Conservation (phyloP, 92 coral and sea anemone genomes). For the Phenganax marumi region DNA sequence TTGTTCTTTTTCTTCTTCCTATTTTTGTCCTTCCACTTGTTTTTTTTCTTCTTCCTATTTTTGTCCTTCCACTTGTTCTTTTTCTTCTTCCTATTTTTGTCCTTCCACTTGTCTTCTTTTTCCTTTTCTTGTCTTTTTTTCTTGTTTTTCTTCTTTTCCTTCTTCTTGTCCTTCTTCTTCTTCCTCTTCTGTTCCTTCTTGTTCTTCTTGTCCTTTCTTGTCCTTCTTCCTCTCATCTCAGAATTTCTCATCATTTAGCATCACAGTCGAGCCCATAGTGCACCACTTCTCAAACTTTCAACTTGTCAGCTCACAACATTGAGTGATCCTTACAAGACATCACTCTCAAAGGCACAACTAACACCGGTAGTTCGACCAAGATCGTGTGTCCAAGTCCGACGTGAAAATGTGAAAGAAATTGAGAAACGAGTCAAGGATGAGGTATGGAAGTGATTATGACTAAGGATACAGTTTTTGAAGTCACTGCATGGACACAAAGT, state of each 20-base stretch:
- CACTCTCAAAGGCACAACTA: conserved; percentile 50
- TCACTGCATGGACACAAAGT: too few relatives aligned
- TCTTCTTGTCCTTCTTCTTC: background rate
- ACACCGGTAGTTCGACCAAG: conserved; percentile 50
- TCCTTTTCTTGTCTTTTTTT: too few relatives aligned
- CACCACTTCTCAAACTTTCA: conserved; percentile 57
- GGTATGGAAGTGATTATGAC: conserved; percentile 40
- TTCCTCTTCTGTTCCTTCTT: background rate
- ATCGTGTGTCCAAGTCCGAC: conserved; percentile 31
- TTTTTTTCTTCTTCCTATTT: too few relatives aligned
- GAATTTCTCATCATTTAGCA: background rate
- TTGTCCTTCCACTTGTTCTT: too few relatives aligned
- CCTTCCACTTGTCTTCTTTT: too few relatives aligned
- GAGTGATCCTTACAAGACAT: conserved; percentile 54
- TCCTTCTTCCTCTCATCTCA: too few relatives aligned
- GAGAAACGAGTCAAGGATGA: conserved; percentile 76
- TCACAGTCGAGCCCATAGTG: conserved; percentile 13
- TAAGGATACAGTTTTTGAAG: too few relatives aligned
- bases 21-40: too few relatives aligned
- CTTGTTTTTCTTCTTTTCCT: too few relatives aligned
- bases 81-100: too few relatives aligned
- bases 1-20: too few relatives aligned
- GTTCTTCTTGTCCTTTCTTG: background rate
- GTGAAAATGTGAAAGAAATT: conserved; percentile 74
- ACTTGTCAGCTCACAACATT: conserved; percentile 56